These are phyloP conservation scores for Alloscopus bannaensis DNA, from an alignment of 2,888 invertebrate genomes.

Conservation along the genomic window DNA sequence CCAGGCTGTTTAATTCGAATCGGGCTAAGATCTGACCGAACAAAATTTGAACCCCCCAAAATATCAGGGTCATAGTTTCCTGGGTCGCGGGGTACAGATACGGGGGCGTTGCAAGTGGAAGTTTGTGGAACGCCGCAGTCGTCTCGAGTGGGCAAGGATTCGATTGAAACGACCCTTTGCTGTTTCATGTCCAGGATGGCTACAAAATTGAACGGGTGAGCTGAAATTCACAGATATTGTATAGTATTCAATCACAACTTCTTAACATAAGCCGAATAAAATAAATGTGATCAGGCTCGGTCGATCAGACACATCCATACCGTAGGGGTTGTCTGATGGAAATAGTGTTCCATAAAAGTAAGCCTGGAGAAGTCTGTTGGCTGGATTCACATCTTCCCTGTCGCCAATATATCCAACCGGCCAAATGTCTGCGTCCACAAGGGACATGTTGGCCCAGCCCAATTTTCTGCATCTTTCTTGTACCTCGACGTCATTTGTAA, in stretches of 20 bases:
- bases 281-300: neutral
- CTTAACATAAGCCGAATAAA: conserved; percentile 4
- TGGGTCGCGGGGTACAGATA: neutral
- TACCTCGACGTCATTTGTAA: conserved; percentile 2
- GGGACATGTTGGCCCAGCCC: neutral
- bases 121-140: neutral
- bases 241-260: neutral
- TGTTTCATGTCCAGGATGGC: conserved; percentile 44
- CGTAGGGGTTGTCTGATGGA: conserved; percentile 43
- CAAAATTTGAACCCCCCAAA: conserved; percentile 8
- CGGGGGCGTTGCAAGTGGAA: neutral
- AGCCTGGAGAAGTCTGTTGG: conserved; percentile 28
- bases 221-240: conserved; percentile 11
- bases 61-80: conserved; percentile 31
- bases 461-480: conserved; percentile 19
- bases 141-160: conserved; percentile 49
- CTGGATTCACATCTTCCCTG: conserved; percentile 9
- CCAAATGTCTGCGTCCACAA: conserved; percentile 34
- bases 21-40: conserved; percentile 62
- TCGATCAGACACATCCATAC: conserved; percentile 12
- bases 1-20: conserved; percentile 46
- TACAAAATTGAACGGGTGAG: conserved; percentile 61
- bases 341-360: conserved; percentile 51
- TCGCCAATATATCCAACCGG: conserved; percentile 50
- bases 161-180: conserved; percentile 32